Conservation (phyloP, 1,140 invertebrate species). For the Eciton burchellii region DNA sequence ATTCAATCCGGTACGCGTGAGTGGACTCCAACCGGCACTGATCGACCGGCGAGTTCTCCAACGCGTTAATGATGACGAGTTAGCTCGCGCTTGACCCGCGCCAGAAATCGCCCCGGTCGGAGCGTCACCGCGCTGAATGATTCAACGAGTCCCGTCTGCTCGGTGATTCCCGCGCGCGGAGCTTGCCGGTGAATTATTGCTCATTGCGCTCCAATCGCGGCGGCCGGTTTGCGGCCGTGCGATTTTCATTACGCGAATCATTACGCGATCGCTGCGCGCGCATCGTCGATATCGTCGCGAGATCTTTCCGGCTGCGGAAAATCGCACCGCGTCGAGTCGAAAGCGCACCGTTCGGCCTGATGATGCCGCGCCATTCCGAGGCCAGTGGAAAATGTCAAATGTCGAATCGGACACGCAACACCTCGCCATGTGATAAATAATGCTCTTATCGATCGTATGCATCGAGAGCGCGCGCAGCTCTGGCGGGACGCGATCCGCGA, state of each 20-base stretch:
- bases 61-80: constrained; percentile 42
- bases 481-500: neutral
- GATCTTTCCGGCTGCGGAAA: constrained; percentile 47
- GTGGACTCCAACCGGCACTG: too few species aligned
- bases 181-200: constrained; percentile 61
- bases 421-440: constrained; percentile 27
- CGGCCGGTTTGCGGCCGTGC: neutral
- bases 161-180: constrained; percentile 20
- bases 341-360: neutral
- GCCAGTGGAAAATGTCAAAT: neutral
- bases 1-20: too few species aligned
- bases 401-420: neutral
- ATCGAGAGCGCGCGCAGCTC: neutral
- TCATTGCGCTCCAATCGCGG: neutral
- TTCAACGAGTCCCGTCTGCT: constrained; percentile 68
- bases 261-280: constrained; percentile 9
- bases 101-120: constrained; percentile 68
- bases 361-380: neutral
- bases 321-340: constrained; percentile 20
- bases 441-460: constrained; percentile 7
- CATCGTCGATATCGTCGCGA: constrained; percentile 13
- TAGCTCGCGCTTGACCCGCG: constrained; percentile 26
- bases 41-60: too few species aligned
- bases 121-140: constrained; percentile 72
- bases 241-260: constrained; percentile 67